Evolutionary conservation across 2,888 invertebrate genomes (phyloP), one percentile per base, ranked within the genome.

Genomic region (Globia sparganii): DNA sequence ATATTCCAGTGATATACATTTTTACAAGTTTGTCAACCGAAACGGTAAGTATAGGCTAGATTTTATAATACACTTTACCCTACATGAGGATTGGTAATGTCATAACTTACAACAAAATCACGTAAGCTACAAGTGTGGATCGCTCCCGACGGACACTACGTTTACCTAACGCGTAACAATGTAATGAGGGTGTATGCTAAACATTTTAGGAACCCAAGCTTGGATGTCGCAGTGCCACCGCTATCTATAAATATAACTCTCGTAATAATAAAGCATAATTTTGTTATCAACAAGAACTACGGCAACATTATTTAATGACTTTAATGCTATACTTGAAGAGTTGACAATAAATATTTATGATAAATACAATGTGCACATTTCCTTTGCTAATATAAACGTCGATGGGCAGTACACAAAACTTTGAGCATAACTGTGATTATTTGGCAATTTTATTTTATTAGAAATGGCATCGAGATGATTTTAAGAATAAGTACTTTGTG

Each of bases 161-260:
- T 73, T 70, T 73, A 78, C 59, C 83, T 86, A 84, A 78, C 80
- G 72, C 77, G 86, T 83, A 85, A 86, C 81, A 81, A 65, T 81
- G 75, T 77, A 75, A 86, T 73, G 77, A 72, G 78, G 84, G 85
- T 76, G 77, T 77, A 77, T 79, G 69, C 68, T 85, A 83, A 84
- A 86, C 77, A 82, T 75, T 79, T 91, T 94, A 94, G 95, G 94
- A 95, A 95, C 95, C 92, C 92, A 91, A 92, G 90, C 87, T 90
- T 89, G 87, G 87, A 89, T 87, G 87, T 88, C 89, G 91, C 93
- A 91, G 91, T 92, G 93, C 91, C 93, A 91, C 89, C 91, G 81
- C 91, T 92, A 93, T 94, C 91, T 92, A 93, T 94, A 94, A 94
- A 95, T 95, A 96, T 83, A 96, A 93, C 93, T 96, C 95, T 95